These are phyloP conservation scores for Melipona beecheii DNA, from an alignment of 2,888 invertebrate species.

Conservation along the genomic window DNA sequence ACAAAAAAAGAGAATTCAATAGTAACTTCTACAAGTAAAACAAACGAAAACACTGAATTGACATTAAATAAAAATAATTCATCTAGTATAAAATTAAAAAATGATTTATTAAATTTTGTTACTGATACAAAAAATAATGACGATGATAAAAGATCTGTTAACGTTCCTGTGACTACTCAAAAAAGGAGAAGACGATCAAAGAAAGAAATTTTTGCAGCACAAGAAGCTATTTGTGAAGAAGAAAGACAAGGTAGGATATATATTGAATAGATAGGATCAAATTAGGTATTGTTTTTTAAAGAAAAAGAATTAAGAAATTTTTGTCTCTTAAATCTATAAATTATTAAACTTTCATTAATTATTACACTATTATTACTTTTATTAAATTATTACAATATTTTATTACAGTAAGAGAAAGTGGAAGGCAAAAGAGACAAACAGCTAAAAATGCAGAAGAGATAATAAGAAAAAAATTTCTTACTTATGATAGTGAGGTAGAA, in stretches of 20 bases:
- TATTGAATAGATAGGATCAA: not conserved
- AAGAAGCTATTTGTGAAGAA: constrained; percentile 46
- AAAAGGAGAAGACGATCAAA: constrained; percentile 58
- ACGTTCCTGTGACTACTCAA: constrained; percentile 17
- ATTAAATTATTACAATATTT: constrained; percentile 22
- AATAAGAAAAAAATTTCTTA: constrained; percentile 74
- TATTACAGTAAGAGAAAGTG: constrained; percentile 71
- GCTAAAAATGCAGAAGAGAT: constrained; percentile 79
- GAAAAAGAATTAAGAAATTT: not conserved
- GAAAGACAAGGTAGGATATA: constrained; percentile 64
- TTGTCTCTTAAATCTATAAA: not conserved
- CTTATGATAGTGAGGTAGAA: constrained; percentile 72
- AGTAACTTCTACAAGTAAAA: constrained; percentile 15
- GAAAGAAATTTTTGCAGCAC: constrained; percentile 31
- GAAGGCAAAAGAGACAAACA: constrained; percentile 77
- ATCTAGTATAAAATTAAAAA: constrained; percentile 13
- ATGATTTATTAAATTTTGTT: constrained; percentile 16
- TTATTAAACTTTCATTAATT: constrained; percentile 4
- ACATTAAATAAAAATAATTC: constrained; percentile 30
- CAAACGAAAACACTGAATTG: constrained; percentile 9
- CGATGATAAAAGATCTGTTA: constrained; percentile 34
- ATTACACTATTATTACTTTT: no score
- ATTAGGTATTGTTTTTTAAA: not conserved
- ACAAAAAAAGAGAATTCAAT: constrained; percentile 14
- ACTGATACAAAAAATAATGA: constrained; percentile 23